A percentile compares a stretch with the other conserved stretches of the same genome.
Evolutionary conservation across 2,113 vertebrate genomes (phyloP).

Genomic region (Psammodynastes pulverulentus): DNA sequence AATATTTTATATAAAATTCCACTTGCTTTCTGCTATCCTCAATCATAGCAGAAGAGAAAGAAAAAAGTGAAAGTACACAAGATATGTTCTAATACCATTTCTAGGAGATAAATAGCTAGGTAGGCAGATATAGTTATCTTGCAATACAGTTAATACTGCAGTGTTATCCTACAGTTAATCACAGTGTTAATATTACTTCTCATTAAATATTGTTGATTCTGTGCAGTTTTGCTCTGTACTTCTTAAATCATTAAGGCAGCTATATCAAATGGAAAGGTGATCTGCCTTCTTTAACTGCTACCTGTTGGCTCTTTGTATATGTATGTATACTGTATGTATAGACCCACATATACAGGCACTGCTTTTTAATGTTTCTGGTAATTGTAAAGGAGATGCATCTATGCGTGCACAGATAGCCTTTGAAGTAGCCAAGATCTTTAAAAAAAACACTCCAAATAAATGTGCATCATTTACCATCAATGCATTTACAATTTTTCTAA

Average conservation of each 20-base stretch:
- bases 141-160: neutral
- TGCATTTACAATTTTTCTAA: too few relatives aligned
- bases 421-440: neutral
- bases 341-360: neutral
- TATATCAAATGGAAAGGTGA: neutral
- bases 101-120: neutral
- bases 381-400: neutral
- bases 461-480: too few relatives aligned
- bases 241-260: neutral
- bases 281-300: neutral
- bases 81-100: neutral
- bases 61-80: neutral
- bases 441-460: too few relatives aligned
- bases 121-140: neutral
- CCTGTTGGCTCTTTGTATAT: neutral
- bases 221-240: neutral
- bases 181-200: neutral
- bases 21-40: neutral
- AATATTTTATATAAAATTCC: neutral
- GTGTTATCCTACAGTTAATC: neutral
- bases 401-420: neutral
- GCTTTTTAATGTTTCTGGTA: neutral
- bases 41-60: neutral
- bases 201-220: neutral
- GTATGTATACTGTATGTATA: too few relatives aligned